Percentiles rank a stretch among this genome's conserved stretches.
phyloP scores from a whole-genome alignment of 2,888 invertebrate species.

The Nysson spinosus region DNA sequence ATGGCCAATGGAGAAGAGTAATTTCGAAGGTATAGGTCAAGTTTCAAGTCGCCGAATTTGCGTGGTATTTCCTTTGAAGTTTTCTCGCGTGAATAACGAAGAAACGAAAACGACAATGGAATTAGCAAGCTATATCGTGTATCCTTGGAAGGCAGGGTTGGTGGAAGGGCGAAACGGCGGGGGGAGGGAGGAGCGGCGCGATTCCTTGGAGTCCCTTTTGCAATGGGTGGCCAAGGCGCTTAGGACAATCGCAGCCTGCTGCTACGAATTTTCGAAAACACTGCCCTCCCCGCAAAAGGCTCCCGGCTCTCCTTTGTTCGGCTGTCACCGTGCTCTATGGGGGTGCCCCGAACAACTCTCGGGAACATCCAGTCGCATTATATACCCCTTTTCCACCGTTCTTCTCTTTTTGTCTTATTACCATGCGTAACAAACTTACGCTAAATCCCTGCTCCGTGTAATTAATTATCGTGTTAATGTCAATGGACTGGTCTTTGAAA shows the following conservation, averaged over 20 bases:
- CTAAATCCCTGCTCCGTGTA: too few relatives aligned
- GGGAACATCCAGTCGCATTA: slow-evolving; percentile 32
- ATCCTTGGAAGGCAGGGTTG: slow-evolving; percentile 14
- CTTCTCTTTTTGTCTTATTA: slow-evolving; percentile 16
- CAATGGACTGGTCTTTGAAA: too few relatives aligned
- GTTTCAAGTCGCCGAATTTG: slow-evolving; percentile 20
- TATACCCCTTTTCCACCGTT: slow-evolving; percentile 25
- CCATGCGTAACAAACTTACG: too few relatives aligned
- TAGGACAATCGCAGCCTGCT: slow-evolving; percentile 68
- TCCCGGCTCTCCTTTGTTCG: slow-evolving; percentile 67
- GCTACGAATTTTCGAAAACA: slow-evolving; percentile 74
- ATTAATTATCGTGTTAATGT: too few relatives aligned
- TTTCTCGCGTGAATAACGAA: slow-evolving; percentile 56
- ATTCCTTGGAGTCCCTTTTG: slow-evolving; percentile 53
- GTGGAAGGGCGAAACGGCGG: slow-evolving; percentile 15
- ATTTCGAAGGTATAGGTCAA: slow-evolving; percentile 22
- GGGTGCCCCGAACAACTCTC: slow-evolving; percentile 31
- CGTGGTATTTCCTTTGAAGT: slow-evolving; percentile 42
- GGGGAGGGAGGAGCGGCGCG: slow-evolving; percentile 17
- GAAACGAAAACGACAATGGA: slow-evolving; percentile 62
- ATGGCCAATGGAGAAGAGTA: too few relatives aligned
- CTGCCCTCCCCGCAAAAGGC: slow-evolving; percentile 63
- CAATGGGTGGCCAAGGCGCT: slow-evolving; percentile 58
- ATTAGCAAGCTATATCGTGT: slow-evolving; percentile 64
- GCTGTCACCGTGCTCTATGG: slow-evolving; percentile 67